Evolutionary conservation across 1,140 invertebrate species (phyloP), one percentile per base, ranked within the genome.

Genomic region (Druon quercuslanigerum): DNA sequence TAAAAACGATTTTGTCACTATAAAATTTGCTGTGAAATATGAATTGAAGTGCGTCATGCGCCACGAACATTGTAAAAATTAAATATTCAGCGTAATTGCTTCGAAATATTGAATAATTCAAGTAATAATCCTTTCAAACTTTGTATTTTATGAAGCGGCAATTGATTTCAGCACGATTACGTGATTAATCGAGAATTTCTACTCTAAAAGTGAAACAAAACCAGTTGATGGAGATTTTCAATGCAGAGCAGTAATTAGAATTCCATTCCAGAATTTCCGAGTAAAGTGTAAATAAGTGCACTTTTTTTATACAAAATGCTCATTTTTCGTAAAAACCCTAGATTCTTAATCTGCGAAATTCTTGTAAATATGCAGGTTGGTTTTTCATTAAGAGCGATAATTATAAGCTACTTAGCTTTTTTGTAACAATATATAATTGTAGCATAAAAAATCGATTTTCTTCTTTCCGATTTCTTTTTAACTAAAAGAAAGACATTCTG

Each of bases 401-500:
- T 60, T 54, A n/a, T 54, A 7, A 54, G 11, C 51, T 17, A 54
- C 14, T 54, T 54, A n/a, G 17, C 12, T 5, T 54, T 54, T 54
- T 54, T 54, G 52, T 54, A 54, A 54, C n/a, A 54, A 54, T 54
- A 5, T 19, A 54, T 54, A 17, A n/a, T 17, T 17, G 17, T 19
- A 17, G n/a, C 8, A n/a, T 17, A 54, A 9, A 54, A 19, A 54
- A 54, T 54, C n/a, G 17, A 54, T 54, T 54, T 54, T n/a, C 17
- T 54, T 17, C 52, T 54, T 54, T 54, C 5, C 52, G 19, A n/a
- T 54, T 54, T n/a, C 16, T 54, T 54, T 46, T 46, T 46, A 0
- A 46, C 66, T 50, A 73, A 73, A 17, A 76, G 50, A 80, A 76
- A 75, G 51, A 51, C 76, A 46, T 8, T 46, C 11, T 46, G 9